Base-by-base conservation (phyloP, 1,140 invertebrate species). In the Drosophila ficusphila region DNA sequence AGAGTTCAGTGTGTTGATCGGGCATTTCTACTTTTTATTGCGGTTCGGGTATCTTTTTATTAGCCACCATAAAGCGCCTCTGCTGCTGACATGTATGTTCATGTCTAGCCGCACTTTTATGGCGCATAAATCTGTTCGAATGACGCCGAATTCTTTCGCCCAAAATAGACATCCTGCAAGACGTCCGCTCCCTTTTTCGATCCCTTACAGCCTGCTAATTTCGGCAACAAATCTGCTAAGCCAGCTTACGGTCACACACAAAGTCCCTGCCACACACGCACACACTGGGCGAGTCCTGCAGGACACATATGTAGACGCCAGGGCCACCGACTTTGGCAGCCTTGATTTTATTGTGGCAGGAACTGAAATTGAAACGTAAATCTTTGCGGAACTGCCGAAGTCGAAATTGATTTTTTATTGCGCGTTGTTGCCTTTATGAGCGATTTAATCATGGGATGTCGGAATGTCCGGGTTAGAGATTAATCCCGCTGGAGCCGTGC, bases 41-140 rank as follows among this genome's bases (percentile, higher is more conserved):
- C 14, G 18, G 34, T 18, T 21, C 19, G 27, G 62, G 44, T 51
- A 21, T 4, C 36, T 9, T 33, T 85, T 74, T 86, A 86, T 85
- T 79, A 52, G 61, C 25, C 33, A 29, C 49, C 72, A 86, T 86
- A 73, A 85, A 86, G 68, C 8, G 48, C 14, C 27, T 41, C 14
- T 31, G 12, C 46, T 58, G 51, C 54, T 31, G 52, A 31, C 42
- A 57, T 44, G 44, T 36, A 52, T 67, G 48, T 31, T 42, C 39
- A 42, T 46, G 79, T 82, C 74, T 83, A 78, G 79, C 76, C 64
- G 36, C 52, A 51, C 39, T 68, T 85, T 79, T 86, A 86, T 86
- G 41, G 72, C 57, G 39, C 68, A 86, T 86, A 85, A 85, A 86
- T 85, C 81, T 65, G 72, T 44, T 56, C 60, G 57, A 83, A 76